phyloP scores from a whole-genome alignment of 2,797 vertebrate genomes.

The Poecilia gillii region DNA sequence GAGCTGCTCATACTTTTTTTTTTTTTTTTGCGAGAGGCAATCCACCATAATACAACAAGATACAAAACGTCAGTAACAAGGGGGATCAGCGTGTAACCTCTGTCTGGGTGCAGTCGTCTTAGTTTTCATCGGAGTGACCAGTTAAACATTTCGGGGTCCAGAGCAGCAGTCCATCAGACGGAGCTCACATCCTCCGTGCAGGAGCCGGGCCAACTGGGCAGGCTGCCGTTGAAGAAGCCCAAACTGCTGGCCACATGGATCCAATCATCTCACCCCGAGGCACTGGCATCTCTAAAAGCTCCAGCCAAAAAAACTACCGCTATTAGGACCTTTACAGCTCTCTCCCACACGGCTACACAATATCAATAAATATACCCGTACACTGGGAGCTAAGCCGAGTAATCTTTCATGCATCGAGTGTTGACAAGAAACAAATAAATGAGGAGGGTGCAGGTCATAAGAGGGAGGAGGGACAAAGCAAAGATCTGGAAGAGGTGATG shows the following conservation, averaged over 20 bases:
- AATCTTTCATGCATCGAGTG: slow-evolving; percentile 50
- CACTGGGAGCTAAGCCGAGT: slow-evolving; percentile 59
- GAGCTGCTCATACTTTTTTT: slow-evolving; percentile 33
- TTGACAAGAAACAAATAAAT: slow-evolving; percentile 51
- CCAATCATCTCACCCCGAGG: slow-evolving; percentile 79
- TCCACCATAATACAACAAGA: slow-evolving; percentile 50
- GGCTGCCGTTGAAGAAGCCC: slow-evolving; percentile 69
- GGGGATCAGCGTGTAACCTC: slow-evolving; percentile 53
- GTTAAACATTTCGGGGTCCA: slow-evolving; percentile 58
- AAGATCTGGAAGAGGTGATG: slow-evolving; percentile 30
- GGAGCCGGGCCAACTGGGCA: slow-evolving; percentile 72
- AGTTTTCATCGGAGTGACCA: slow-evolving; percentile 67
- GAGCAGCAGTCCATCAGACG: slow-evolving; percentile 66
- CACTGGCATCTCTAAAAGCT: slow-evolving; percentile 69
- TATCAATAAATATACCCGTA: slow-evolving; percentile 72
- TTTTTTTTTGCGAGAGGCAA: slow-evolving; percentile 20
- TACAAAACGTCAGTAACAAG: slow-evolving; percentile 37
- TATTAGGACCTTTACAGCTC: slow-evolving; percentile 69
- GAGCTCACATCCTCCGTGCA: slow-evolving; percentile 62
- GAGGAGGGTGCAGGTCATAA: slow-evolving; percentile 42
- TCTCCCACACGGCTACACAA: slow-evolving; percentile 64
- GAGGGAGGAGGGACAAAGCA: slow-evolving; percentile 26
- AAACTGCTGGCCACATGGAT: slow-evolving; percentile 70
- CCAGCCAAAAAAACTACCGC: slow-evolving; percentile 69
- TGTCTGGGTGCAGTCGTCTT: slow-evolving; percentile 50